These are phyloP conservation scores for Pangasius larnaudii DNA, from an alignment of 2,797 vertebrate genomes.

Conservation along the genomic window DNA sequence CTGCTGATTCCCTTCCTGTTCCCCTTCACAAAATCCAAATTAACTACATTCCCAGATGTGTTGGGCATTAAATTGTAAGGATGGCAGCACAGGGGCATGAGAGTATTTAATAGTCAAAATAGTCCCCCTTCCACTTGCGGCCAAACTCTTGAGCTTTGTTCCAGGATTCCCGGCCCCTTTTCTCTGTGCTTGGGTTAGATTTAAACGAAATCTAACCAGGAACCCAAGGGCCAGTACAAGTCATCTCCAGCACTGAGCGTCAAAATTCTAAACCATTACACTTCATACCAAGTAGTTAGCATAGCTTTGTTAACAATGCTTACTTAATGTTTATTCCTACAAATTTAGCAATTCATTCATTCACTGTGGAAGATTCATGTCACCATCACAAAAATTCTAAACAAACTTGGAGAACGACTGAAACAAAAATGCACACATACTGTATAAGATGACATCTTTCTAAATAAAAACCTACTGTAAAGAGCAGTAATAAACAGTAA, in stretches of 20 bases:
- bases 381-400: background rate
- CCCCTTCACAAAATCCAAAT: constrained; percentile 56
- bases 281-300: background rate
- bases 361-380: background rate
- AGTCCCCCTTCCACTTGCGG: background rate
- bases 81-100: constrained; percentile 55
- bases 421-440: background rate
- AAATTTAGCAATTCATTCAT: background rate
- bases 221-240: background rate
- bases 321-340: background rate
- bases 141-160: background rate
- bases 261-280: background rate
- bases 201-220: background rate
- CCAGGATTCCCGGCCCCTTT: background rate
- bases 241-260: background rate
- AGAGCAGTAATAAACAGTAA: background rate
- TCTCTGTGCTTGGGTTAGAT: background rate
- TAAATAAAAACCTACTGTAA: background rate
- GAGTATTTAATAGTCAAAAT: constrained; percentile 5
- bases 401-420: background rate
- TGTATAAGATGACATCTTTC: background rate
- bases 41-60: constrained; percentile 67
- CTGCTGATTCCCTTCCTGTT: constrained; percentile 41
- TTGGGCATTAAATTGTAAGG: constrained; percentile 59
- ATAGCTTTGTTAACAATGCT: background rate